Base-by-base conservation (phyloP, 2,888 invertebrate species). In the Helleia helle region DNA sequence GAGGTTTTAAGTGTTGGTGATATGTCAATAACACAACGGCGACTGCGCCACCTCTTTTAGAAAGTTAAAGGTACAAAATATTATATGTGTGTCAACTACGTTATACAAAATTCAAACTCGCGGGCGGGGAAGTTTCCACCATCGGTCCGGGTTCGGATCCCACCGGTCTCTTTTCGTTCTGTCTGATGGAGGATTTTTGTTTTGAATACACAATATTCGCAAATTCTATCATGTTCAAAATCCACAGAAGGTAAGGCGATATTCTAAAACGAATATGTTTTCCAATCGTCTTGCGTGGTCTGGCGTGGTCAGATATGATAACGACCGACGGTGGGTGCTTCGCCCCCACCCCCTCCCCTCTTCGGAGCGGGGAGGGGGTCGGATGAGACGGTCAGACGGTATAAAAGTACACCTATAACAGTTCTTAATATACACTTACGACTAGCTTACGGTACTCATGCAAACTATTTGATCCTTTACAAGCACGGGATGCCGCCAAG, bases 391-490 rank as follows among this genome's bases (percentile, higher is more conserved):
- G 38, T 27, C 38, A 62, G 45, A 45, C 60, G 49, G 69, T 52
- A 66, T 65, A 66, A 69, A 72, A 71, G 62, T 65, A 49, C 49
- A 45, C 54, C 64, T 72, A 69, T 65, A 69, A 71, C 68, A 65
- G 71, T 57, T 62, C 60, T 62, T 65, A 63, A 55, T 54, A 40
- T 45, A 50, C 44, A 27, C 55, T 61, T 56, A 60, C 43, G 24
- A 42, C 59, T 59, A 58, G 43, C 54, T 60, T 60, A 49, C 60
- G 38, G 47, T 55, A 54, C 52, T 57, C 52, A 58, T 57, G 70
- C 71, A 65, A 69, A 66, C 58, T 48, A 67, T 64, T 56, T 52
- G 53, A 63, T 62, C 59, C 58, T 55, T 56, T 62, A 62, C 59
- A 72, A 73, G 72, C 72, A 38, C 12, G 12, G 18, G 34, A 11